Base-by-base conservation (phyloP, 2,113 vertebrate species). In the Atractosteus spatula region DNA sequence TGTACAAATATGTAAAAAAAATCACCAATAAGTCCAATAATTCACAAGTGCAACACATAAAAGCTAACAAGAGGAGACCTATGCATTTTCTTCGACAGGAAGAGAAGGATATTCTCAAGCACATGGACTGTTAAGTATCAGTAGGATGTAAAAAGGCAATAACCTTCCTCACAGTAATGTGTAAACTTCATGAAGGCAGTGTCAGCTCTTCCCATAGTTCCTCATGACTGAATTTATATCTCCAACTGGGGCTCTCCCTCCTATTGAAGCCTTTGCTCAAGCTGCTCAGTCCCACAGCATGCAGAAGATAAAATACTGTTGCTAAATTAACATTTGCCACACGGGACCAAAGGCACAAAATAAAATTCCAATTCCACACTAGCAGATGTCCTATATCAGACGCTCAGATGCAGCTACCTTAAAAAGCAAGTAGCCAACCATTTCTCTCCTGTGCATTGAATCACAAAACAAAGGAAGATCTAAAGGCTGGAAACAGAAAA, bases 311-410 rank as follows among this genome's bases (percentile, higher is more conserved):
- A 76, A 76, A 86, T 78, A 80, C 80, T 45, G 42, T 68, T 77
- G 85, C 84, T 77, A 81, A 71, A 75, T 86, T 84, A 82, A 79
- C 79, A 69, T 80, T 76, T 68, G 81, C 80, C 89, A 88, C 85
- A 61, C 44, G 88, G 85, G 89, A 87, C 80, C n/a, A 6, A 13
- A 71, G 74, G 70, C 66, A 55, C 71, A 72, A 74, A 84, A 83
- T 14, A 55, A 63, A 71, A 51, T 51, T 86, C 84, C 82, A 85
- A 83, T 87, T 90, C 84, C 80, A 77, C 77, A 80, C 77, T 76
- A 88, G 80, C 89, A 92, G 91, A 91, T 90, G 90, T 88, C 86
- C 89, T 85, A 85, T 81, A 89, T 89, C 83, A 89, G 77, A 71
- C 68, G 45, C 79, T 80, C 80, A 77, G 71, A 78, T 83, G 80